Evolutionary conservation across 2,797 vertebrate genomes (phyloP).

Genomic region (Crypturellus tataupa): DNA sequence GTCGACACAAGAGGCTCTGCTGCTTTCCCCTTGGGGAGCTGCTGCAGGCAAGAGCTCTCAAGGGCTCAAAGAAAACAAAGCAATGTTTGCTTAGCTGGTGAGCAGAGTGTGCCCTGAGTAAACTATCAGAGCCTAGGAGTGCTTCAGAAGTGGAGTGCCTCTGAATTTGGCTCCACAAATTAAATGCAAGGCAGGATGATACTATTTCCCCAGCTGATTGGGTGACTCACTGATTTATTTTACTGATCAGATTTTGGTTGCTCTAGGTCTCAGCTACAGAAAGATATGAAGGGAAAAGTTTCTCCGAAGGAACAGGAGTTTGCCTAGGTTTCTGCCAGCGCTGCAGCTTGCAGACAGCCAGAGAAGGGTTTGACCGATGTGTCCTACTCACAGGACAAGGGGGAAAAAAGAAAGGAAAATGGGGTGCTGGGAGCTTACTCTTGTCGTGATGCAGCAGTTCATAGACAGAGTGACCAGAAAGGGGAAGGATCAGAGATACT

Average conservation of each 20-base stretch:
- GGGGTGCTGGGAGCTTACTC: not conserved
- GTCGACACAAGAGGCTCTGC: conserved; percentile 62
- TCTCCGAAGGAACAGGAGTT: not conserved
- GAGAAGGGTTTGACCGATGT: not conserved
- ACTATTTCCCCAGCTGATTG: not conserved
- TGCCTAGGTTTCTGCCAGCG: not conserved
- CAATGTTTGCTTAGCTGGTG: conserved; percentile 71
- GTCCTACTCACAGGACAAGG: not conserved
- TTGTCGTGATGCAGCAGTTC: not conserved
- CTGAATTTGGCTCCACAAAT: conserved; percentile 27
- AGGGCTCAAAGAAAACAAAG: conserved; percentile 73
- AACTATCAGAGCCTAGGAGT: conserved; percentile 51
- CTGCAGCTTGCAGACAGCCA: not conserved
- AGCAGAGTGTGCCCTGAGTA: conserved; percentile 57
- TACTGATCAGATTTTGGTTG: not conserved
- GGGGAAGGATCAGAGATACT: not conserved
- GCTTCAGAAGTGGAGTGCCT: conserved; percentile 65
- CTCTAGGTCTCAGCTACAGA: not conserved
- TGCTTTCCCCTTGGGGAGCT: conserved; percentile 44
- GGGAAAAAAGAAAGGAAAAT: not conserved
- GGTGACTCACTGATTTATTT: not conserved
- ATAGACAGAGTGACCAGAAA: not conserved
- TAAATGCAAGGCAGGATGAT: conserved; percentile 3
- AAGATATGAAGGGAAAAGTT: not conserved
- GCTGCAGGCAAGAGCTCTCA: conserved; percentile 60